Base-by-base conservation (phyloP, 2,113 vertebrate species). In the Kryptolebias marmoratus region DNA sequence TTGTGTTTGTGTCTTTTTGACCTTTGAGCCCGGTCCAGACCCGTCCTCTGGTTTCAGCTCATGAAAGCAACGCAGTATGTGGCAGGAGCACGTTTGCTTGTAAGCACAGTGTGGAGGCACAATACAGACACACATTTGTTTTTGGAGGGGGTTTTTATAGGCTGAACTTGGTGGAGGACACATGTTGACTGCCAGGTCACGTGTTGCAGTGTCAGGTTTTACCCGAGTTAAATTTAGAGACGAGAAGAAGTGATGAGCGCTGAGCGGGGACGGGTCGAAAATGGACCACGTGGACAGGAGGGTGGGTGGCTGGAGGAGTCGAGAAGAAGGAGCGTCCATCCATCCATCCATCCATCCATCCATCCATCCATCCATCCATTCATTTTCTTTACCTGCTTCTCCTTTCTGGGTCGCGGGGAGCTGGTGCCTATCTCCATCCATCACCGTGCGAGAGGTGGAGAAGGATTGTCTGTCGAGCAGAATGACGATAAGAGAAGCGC, bases 131-230 rank as follows among this genome's bases (percentile, higher is more conserved):
- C 44, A 11, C 18, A 39, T 63, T 14, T 7, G 27, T 61, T 78
- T 71, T 44, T 53, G 56, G 47, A 52, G 8, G 53, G 32, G 12
- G 54, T 13, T 72, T 71, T 49, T 66, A 68, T 42, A 47, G 58
- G 4, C 28, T 68, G 57, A 77, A 83, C 57, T 57, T 44, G 52
- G 53, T 82, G 45, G 30, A 80, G 61, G 67, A 27, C 53, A 59
- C 55, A 60, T 68, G 82, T 77, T 72, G 63, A 85, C 68, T 71
- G 36, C 30, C 39, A 50, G 28, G 79, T 88, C 88, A 80, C 79
- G 88, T 66, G 76, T 62, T 59, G 60, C 57, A 77, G 91, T 91
- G 85, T 93, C 87, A 61, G 69, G 84, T 93, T 93, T 42, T 76
- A 82, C 81, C 66, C 64, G 64, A 57, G 55, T 80, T 91, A 92